Percentiles rank a stretch among this genome's conserved stretches.
Evolutionary conservation across 2,113 vertebrate genomes (phyloP).

Genomic region (Shinisaurus crocodilurus): DNA sequence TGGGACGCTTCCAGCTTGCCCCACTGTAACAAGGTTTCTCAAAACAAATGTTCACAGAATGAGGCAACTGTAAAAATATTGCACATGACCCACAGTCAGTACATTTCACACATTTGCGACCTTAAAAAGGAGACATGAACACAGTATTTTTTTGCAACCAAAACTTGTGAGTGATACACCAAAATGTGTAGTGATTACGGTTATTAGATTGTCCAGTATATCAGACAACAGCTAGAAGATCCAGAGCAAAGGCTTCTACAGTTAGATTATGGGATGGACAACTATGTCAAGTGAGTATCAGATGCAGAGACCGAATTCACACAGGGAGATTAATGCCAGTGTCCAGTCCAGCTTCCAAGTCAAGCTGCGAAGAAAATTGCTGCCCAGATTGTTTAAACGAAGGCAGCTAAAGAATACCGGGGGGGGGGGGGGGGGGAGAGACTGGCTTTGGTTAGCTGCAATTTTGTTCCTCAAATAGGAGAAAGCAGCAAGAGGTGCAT

Average conservation of each 20-base stretch:
- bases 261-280: too few relatives aligned
- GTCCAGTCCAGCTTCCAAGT: not conserved
- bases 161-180: conserved; percentile 4
- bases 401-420: not conserved
- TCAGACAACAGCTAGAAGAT: conserved; percentile 39
- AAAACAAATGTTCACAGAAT: conserved; percentile 82
- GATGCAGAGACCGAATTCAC: not conserved
- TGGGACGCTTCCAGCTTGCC: conserved; percentile 75
- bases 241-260: not conserved
- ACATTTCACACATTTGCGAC: conserved; percentile 52
- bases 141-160: conserved; percentile 42
- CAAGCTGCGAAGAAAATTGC: not conserved
- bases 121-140: conserved; percentile 43
- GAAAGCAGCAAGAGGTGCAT: not conserved
- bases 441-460: not conserved
- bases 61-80: conserved; percentile 78
- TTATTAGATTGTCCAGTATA: not conserved
- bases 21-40: conserved; percentile 81
- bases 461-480: not conserved
- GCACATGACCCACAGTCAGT: conserved; percentile 70
- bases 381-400: not conserved
- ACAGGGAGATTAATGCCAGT: not conserved
- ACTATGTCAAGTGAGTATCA: not conserved
- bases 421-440: too few relatives aligned
- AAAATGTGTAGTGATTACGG: conserved; percentile 1